Percentiles rank a stretch among this genome's conserved stretches.
These are phyloP conservation scores for Bruchidius siliquastri DNA, from an alignment of 2,888 invertebrate species.

Conservation along the genomic window DNA sequence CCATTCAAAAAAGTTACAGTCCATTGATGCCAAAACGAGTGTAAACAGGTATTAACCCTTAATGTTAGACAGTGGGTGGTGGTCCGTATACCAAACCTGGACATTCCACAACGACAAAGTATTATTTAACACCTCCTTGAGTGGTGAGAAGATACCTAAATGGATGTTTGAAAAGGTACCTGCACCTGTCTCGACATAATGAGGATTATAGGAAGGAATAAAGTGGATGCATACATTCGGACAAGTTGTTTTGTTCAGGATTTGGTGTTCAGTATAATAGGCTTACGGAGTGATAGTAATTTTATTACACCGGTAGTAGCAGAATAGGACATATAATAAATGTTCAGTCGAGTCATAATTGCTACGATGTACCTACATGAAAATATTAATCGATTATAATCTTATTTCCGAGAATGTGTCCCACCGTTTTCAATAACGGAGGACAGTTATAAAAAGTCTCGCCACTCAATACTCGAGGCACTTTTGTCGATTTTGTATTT, in stretches of 20 bases:
- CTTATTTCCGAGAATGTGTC: background rate
- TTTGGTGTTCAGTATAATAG: background rate
- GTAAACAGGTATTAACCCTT: background rate
- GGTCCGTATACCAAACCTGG: background rate
- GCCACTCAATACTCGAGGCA: no score
- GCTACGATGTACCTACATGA: background rate
- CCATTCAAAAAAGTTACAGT: no score
- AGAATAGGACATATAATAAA: background rate
- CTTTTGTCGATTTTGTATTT: no score
- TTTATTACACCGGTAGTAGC: background rate
- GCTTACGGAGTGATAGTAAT: background rate
- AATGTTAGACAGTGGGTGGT: background rate
- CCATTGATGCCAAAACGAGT: background rate
- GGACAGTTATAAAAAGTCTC: no score
- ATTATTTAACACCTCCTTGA: background rate
- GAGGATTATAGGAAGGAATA: background rate
- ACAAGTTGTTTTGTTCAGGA: background rate
- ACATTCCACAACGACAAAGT: background rate
- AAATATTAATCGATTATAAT: background rate
- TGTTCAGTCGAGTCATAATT: background rate
- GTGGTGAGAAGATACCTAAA: background rate
- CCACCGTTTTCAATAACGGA: no score
- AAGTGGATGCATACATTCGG: background rate
- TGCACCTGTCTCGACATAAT: background rate
- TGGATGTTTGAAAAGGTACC: background rate